Conservation (phyloP, 2,113 vertebrate genomes). For the Nothobranchius kuhntae region DNA sequence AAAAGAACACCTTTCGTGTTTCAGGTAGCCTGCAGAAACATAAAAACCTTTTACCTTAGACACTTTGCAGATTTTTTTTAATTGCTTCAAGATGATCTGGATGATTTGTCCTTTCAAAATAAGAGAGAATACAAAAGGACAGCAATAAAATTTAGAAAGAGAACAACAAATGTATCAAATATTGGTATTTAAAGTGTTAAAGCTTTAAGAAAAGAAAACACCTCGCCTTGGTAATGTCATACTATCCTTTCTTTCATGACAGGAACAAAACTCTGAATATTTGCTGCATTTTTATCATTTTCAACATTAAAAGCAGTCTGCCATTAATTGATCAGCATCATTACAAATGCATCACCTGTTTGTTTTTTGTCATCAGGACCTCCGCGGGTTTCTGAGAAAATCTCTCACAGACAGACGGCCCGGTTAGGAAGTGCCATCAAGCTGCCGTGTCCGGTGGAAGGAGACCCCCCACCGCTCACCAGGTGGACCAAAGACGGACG, state of each 20-base stretch:
- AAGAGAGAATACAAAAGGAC: too few species aligned
- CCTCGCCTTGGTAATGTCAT: too few species aligned
- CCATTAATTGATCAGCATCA: too few species aligned
- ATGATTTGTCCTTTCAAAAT: not conserved
- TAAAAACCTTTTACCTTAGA: not conserved
- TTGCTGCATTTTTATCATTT: too few species aligned
- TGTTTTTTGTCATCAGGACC: slow-evolving; percentile 80
- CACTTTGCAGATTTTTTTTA: not conserved
- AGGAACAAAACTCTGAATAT: too few species aligned
- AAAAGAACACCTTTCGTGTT: not conserved
- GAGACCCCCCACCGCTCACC: slow-evolving; percentile 92
- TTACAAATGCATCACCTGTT: too few species aligned
- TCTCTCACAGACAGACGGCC: slow-evolving; percentile 88
- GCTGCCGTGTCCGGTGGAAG: slow-evolving; percentile 93
- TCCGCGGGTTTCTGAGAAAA: slow-evolving; percentile 88
- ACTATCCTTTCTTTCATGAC: too few species aligned
- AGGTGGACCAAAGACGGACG: slow-evolving; percentile 98
- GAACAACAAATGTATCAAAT: too few species aligned
- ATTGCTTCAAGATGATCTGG: not conserved
- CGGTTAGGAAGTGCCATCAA: slow-evolving; percentile 90
- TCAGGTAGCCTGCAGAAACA: not conserved
- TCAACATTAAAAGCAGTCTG: too few species aligned
- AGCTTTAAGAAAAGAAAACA: too few species aligned
- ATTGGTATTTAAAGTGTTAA: too few species aligned
- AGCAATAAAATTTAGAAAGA: too few species aligned